Conservation (phyloP, 2,888 invertebrate genomes). For the Drosophila meridiana region DNA sequence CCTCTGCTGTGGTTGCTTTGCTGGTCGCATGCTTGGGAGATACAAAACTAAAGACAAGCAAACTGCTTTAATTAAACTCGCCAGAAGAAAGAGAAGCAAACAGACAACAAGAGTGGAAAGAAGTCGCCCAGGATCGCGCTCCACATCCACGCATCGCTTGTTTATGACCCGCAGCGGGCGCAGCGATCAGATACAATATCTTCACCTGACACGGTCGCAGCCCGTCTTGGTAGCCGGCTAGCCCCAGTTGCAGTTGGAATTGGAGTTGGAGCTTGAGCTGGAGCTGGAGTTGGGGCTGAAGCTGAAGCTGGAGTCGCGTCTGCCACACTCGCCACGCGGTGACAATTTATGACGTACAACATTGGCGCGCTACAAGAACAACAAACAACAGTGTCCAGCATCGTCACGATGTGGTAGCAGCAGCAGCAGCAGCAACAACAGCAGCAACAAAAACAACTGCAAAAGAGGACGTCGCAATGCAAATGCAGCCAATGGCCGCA, state of each 20-base stretch:
- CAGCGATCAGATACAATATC: conserved; percentile 77
- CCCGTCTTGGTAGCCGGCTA: conserved; percentile 5
- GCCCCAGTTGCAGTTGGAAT: conserved; percentile 8
- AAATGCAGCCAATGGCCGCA: conserved; percentile 60
- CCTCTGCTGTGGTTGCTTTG: conserved; percentile 1
- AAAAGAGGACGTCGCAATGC: conserved; percentile 22
- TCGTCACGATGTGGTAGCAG: conserved; percentile 43
- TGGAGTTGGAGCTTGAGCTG: neutral
- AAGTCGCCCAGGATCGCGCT: conserved; percentile 46
- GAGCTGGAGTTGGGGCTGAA: neutral
- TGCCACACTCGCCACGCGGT: conserved; percentile 71
- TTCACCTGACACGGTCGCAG: conserved; percentile 71
- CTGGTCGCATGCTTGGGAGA: conserved; percentile 42
- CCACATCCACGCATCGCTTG: conserved; percentile 61
- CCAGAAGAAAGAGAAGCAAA: conserved; percentile 9
- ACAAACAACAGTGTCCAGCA: conserved; percentile 16
- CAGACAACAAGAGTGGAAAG: conserved; percentile 19
- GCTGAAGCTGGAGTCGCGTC: conserved; percentile 11
- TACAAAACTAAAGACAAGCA: conserved; percentile 68
- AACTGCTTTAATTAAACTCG: conserved; percentile 74
- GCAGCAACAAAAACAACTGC: neutral
- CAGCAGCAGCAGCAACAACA: neutral
- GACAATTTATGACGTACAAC: conserved; percentile 83
- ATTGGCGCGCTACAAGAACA: conserved; percentile 43
- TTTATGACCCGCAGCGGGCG: conserved; percentile 71